Evolutionary conservation across 1,140 invertebrate genomes (phyloP), one percentile per base, ranked within the genome.

Genomic region (Schlechtendalia chinensis): DNA sequence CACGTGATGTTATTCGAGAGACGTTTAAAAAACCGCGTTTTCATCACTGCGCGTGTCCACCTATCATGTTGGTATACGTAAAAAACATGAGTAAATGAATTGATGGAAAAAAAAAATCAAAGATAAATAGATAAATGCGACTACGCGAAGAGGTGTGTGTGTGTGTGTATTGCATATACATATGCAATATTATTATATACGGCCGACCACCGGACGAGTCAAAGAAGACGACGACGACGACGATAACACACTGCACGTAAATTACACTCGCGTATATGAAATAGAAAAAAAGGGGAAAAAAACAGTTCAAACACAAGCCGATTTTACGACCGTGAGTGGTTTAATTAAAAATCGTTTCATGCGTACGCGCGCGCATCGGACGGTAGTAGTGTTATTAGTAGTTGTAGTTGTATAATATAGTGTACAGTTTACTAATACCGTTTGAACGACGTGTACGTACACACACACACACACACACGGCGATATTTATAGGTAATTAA

Each of bases 321-420:
- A 74, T 56, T 74, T 74, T 22, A 58, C 53, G 71, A 19, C 71
- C 53, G 53, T 14, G 11, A 39, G 71, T 74, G 71, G 71, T 56
- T 74, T 74, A 74, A 74, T 74, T 74, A 74, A 74, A 39, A 74
- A 74, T 74, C 53, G 53, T 56, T 74, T 74, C 1, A 19, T 69
- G 45, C 45, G 2, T 22, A 16, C 14, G 67, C 2, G 45, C 17
- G n/a, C 2, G 45, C 16, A 17, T 19, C 17, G 1, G 61, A 63
- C 61, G 17, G 59, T 32, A 29, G 59, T 29, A 27, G 39, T 45
- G 39, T 45, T 63, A 32, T 19, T n/a, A 63, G 27, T 32, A 32
- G 59, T 65, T 11, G 63, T 39, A 39, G 32, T 45, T 45, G n/a
- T 67, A 8, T 39, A 39, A 8, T 39, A 39, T 8, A 39, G 32